phyloP scores from a whole-genome alignment of 2,113 vertebrate genomes.

The Caranx melampygus region DNA sequence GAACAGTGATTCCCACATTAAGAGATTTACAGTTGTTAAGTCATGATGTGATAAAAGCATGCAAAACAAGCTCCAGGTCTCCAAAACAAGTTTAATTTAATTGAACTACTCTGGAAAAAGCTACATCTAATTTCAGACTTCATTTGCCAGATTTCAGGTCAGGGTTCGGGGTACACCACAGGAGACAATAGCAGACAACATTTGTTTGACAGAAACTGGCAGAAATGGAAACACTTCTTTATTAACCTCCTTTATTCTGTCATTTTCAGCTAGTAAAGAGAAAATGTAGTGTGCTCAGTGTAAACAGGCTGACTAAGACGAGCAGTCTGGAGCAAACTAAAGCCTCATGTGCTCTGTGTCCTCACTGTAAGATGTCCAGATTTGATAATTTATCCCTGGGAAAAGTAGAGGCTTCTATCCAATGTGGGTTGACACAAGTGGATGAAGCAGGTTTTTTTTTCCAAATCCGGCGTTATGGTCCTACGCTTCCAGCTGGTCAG shows the following conservation, averaged over 20 bases:
- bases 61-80: background rate
- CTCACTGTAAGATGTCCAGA: slow-evolving; percentile 14
- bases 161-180: background rate
- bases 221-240: background rate
- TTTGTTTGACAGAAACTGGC: background rate
- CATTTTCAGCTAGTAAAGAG: slow-evolving; percentile 4
- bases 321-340: background rate
- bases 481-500: slow-evolving; percentile 24
- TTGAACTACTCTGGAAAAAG: background rate
- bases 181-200: background rate
- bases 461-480: slow-evolving; percentile 39
- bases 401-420: slow-evolving; percentile 27
- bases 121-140: background rate
- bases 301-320: slow-evolving; percentile 32
- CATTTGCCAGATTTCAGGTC: background rate
- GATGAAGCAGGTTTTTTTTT: slow-evolving; percentile 40
- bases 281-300: slow-evolving; percentile 16
- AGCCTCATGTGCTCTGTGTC: background rate
- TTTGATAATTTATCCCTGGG: slow-evolving; percentile 27
- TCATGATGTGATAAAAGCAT: too few species aligned
- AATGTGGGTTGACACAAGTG: slow-evolving; percentile 32
- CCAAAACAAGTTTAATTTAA: background rate
- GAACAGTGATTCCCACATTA: too few species aligned
- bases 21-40: background rate
- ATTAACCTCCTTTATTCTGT: background rate